Conservation (phyloP, 2,113 vertebrate species). For the Ctenodactylus gundi region DNA sequence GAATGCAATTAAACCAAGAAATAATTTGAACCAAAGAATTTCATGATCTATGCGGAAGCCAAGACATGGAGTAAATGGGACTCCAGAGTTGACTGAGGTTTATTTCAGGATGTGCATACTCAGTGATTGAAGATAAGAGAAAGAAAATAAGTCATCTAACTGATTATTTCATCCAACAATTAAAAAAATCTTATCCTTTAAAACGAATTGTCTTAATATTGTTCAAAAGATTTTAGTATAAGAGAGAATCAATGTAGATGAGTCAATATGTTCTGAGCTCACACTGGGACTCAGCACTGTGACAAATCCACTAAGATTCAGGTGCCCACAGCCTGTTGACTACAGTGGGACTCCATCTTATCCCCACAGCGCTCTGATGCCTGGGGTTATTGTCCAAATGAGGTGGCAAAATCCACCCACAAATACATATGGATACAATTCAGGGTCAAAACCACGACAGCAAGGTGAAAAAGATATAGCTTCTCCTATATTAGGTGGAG, state of each 20-base stretch:
- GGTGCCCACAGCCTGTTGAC: accelerated
- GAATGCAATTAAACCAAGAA: conserved; percentile 31
- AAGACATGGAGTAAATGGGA: conserved; percentile 43
- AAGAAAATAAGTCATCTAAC: not conserved
- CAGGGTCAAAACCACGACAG: not conserved
- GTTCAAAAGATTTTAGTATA: not conserved
- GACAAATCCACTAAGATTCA: not conserved
- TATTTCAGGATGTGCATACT: conserved; percentile 41
- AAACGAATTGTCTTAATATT: not conserved
- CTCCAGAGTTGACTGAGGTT: conserved; percentile 43
- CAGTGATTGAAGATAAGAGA: not conserved
- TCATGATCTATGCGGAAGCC: conserved; percentile 29
- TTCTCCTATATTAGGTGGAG: not conserved
- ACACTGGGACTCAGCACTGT: not conserved
- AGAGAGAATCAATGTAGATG: not conserved
- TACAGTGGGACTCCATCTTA: not conserved
- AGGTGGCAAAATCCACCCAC: not conserved
- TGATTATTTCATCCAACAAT: conserved; percentile 26
- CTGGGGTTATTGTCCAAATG: not conserved
- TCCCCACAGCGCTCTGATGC: not conserved
- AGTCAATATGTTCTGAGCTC: not conserved
- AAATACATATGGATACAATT: not conserved
- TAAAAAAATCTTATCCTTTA: conserved; percentile 20
- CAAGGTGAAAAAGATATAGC: not conserved
- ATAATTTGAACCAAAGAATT: conserved; percentile 14